Base-by-base conservation (phyloP, 2,888 invertebrate species). In the Cataglyphis livida region DNA sequence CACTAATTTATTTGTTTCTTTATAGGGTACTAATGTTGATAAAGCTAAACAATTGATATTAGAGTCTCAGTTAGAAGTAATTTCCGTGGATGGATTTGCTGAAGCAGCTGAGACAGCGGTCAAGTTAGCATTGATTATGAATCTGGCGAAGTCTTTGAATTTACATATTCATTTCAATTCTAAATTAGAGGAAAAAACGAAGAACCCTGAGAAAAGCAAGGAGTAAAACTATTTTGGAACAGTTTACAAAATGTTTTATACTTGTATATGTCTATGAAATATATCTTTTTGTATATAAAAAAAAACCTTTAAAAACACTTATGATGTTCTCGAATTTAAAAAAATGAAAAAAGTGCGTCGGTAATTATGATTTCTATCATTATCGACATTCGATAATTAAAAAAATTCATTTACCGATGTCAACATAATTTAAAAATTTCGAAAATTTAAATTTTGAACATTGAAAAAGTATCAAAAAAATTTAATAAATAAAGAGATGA, bases 21-120 rank as follows among this genome's bases (percentile, higher is more conserved):
- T 90, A 12, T 92, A 96, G 97, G 97, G 97, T 86, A 98, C 97
- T 18, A 96, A 97, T 93, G 97, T 97, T 83, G 84, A 89, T 0
- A 73, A 89, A 76, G 93, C 90, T 21, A 89, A 82, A 64, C 62
- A 85, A 25, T 38, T 93, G 25, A 90, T 93, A 81, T 21, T 38
- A 0, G 86, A 91, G 0, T 85, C 92, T 9, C 87, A 91, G 38
- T 76, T 91, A 12, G 91, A 91, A 81, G 88, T 92, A 44, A 88
- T 92, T 44, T 84, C 90, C 1, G 89, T 90, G 9, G 90, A 92
- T 4, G 92, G 92, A 74, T 88, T 93, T 76, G 64, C 89, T 10
- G 41, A 68, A 18, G 92, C 92, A 15, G 92, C 91, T 0, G 85
- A 88, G 54, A 84, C 89, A 9, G 84, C 83, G 18, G 91, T 92